These are phyloP conservation scores for Troides oblongomaculatus DNA, from an alignment of 2,888 invertebrate species.

Conservation along the genomic window DNA sequence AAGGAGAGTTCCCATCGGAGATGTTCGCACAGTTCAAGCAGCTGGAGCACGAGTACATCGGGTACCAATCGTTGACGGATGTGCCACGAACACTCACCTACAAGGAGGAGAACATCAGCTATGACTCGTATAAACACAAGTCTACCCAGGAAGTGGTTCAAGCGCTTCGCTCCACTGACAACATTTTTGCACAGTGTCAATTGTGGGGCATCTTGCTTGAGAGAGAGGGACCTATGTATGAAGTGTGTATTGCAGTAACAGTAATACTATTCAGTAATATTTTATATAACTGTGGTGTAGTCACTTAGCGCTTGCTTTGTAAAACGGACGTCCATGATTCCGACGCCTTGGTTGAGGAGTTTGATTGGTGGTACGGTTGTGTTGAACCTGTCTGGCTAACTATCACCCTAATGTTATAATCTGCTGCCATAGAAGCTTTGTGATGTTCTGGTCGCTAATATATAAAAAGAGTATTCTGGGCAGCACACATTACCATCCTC, in stretches of 20 bases:
- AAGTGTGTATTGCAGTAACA: conserved; percentile 49
- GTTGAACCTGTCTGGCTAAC: no score
- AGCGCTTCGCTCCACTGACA: conserved; percentile 83
- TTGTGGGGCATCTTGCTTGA: conserved; percentile 90
- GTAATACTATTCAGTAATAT: no score
- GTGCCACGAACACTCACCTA: conserved; percentile 91
- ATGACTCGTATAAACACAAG: conserved; percentile 81
- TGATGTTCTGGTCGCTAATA: no score
- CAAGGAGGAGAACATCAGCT: conserved; percentile 81
- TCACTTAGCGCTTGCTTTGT: no score
- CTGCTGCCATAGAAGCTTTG: no score
- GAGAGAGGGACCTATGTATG: conserved; percentile 89
- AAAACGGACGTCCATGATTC: no score
- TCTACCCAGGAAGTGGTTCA: conserved; percentile 88
- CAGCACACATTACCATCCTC: no score
- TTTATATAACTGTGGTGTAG: no score
- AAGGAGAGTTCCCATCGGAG: conserved; percentile 85
- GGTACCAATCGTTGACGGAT: conserved; percentile 97
- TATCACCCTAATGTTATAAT: no score
- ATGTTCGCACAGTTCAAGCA: conserved; percentile 92
- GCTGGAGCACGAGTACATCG: conserved; percentile 93
- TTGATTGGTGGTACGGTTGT: no score
- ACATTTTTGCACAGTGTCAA: conserved; percentile 89
- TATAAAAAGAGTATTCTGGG: no score
- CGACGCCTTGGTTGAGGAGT: no score